Base-by-base conservation (phyloP, 2,888 invertebrate species). In the Parnassius glacialis region DNA sequence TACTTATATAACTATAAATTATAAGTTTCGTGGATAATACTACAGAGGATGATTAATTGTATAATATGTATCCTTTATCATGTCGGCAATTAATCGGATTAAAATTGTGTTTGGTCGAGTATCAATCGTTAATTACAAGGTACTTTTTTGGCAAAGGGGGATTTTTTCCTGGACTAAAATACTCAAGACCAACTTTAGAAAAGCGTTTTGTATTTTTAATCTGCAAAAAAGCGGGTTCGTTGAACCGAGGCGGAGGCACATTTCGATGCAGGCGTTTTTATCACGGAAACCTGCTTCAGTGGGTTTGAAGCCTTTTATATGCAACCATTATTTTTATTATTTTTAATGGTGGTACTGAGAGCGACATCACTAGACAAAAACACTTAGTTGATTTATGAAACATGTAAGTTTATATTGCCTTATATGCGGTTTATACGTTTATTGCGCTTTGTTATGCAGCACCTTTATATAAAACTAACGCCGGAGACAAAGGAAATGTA, bases 191-290 rank as follows among this genome's bases (percentile, higher is more conserved):
- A 16, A 20, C 41, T 16, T 20, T 51, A 62, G 52, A 62, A 62
- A 62, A 47, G 50, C 51, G 50, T 55, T 41, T 45, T 42, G 11
- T 51, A 16, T 57, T 62, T 58, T 62, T 59, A 43, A 16, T 11
- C 41, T 9, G 47, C 50, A 13, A 44, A 58, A 52, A 54, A 45
- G 10, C n/a, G 41, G 45, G 61, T 56, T 62, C 62, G 43, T 51
- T 51, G 58, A 62, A 54, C 58, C 10, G 12, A 58, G n/a, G 41
- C n/a, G 12, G 50, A 54, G 58, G 41, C 43, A 10, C 50, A 45
- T 44, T 9, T 54, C 34, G 50, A 50, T 59, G 62, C 62, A 62
- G 57, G 13, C 13, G 51, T 44, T 61, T 45, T 43, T 50, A 50
- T 11, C 13, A 45, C 51, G 41, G 10, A 48, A 59, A 59, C 55